These are phyloP conservation scores for Drosophila repleta DNA, from an alignment of 1,140 invertebrate species.

Conservation along the genomic window DNA sequence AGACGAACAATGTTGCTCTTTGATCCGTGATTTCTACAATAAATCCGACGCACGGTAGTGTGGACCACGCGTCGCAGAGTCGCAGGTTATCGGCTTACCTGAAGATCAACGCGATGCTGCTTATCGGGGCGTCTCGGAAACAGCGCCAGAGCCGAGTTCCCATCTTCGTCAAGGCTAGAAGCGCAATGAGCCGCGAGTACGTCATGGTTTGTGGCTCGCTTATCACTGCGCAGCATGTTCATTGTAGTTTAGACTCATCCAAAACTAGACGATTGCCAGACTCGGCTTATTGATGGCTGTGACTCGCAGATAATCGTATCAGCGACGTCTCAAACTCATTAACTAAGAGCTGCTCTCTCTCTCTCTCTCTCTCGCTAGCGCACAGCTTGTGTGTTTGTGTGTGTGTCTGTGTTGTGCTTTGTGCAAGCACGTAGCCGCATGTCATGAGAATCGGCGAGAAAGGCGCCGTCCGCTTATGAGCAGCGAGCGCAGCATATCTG, in stretches of 20 bases:
- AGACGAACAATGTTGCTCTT: not conserved
- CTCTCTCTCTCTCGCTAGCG: not conserved
- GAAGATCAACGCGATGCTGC: not conserved
- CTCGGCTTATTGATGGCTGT: not conserved
- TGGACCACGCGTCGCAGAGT: not conserved
- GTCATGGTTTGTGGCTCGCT: not conserved
- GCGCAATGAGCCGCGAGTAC: constrained; percentile 1
- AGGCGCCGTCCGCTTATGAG: not conserved
- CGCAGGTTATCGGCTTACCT: not conserved
- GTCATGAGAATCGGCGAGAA: constrained; percentile 18
- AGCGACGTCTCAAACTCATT: not conserved
- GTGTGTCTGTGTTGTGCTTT: not conserved
- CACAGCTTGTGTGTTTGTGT: not conserved
- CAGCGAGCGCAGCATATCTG: constrained; percentile 8
- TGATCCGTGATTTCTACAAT: not conserved
- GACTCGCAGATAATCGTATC: not conserved
- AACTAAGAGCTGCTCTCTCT: not conserved
- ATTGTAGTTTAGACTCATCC: not conserved
- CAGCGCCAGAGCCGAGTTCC: constrained; percentile 1
- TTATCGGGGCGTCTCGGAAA: not conserved
- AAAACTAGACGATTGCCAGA: constrained; percentile 32
- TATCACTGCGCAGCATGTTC: constrained; percentile 1
- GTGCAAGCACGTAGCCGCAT: constrained; percentile 21
- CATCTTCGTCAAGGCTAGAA: constrained; percentile 9
- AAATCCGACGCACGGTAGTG: not conserved